Base-by-base conservation (phyloP, 2,888 invertebrate genomes). In the Orchesella flavescens region DNA sequence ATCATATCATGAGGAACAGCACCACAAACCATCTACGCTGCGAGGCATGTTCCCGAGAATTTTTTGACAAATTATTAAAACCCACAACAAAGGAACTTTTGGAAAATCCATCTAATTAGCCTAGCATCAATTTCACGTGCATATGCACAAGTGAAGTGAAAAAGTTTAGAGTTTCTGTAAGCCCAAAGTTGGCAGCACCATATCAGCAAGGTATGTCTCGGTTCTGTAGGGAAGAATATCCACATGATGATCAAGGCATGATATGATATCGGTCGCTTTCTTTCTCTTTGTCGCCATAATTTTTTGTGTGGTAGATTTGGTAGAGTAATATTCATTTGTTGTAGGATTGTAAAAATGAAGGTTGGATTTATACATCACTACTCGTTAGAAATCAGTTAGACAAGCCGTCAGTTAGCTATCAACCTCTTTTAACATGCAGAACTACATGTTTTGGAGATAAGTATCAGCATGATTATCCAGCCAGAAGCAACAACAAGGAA, bases 31-130 rank as follows among this genome's bases (percentile, higher is more conserved):
- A 34, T 34, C 34, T 4, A 34, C 7, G 34, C 34, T 34, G 34
- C 34, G 2, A 34, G 34, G 19, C 59, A 59, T n/a, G n/a, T 21
- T 59, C 21, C 10, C 1, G 15, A 34, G 15, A 19, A 66, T 49
- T 34, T n/a, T 78, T 55, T 63, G n/a, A 66, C 44, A 68, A 61
- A 59, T 43, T 66, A 68, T 81, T 19, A 53, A 66, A 81, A 34
- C 15, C 49, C 71, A 49, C 49, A 68, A 81, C 73, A 74, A 81
- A 74, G 19, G 49, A 46, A 24, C 23, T 74, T 53, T 24, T 49
- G 3, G n/a, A 68, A 81, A 81, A 66, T 49, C 73, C 49, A 68
- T 59, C 66, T 68, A 81, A 81, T 81, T 81, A 81, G 68, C 68
- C 59, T 71, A 73, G 59, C 55, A 49, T 57, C 65, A 17, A 66